Evolutionary conservation across 2,113 vertebrate species (phyloP).

Genomic region (Heloderma charlesbogerti): DNA sequence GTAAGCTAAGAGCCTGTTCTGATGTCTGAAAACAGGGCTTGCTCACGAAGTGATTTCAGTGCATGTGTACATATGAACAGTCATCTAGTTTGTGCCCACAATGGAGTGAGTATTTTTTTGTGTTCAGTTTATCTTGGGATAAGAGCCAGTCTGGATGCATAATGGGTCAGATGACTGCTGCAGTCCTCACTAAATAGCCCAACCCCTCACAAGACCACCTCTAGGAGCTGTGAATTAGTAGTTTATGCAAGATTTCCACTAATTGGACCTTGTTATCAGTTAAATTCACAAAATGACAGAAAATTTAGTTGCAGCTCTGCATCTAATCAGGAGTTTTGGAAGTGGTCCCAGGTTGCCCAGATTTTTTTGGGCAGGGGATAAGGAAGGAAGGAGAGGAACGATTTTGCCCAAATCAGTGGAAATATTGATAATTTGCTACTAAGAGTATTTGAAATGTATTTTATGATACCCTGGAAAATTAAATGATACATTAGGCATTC

Average conservation of each 20-base stretch:
- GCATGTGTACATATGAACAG: background rate
- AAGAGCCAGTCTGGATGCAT: background rate
- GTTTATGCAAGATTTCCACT: background rate
- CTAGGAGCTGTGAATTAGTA: background rate
- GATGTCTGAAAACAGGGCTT: background rate
- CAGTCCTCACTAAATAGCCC: background rate
- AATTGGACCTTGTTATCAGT: background rate
- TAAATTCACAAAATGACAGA: background rate
- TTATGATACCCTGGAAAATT: background rate
- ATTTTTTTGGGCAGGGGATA: background rate
- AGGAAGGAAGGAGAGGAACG: background rate
- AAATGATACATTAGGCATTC: background rate
- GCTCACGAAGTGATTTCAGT: background rate
- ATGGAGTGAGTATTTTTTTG: background rate
- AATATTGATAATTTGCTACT: background rate
- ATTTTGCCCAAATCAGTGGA: background rate
- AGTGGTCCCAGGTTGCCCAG: background rate
- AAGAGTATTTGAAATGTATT: background rate
- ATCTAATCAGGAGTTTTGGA: rapidly evolving
- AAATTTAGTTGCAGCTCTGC: background rate
- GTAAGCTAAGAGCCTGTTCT: background rate
- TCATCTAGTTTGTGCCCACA: background rate
- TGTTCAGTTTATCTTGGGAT: background rate
- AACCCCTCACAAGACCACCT: background rate
- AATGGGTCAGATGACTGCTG: background rate